Base-by-base conservation (phyloP, 2,113 vertebrate species). In the Peromyscus maniculatus region DNA sequence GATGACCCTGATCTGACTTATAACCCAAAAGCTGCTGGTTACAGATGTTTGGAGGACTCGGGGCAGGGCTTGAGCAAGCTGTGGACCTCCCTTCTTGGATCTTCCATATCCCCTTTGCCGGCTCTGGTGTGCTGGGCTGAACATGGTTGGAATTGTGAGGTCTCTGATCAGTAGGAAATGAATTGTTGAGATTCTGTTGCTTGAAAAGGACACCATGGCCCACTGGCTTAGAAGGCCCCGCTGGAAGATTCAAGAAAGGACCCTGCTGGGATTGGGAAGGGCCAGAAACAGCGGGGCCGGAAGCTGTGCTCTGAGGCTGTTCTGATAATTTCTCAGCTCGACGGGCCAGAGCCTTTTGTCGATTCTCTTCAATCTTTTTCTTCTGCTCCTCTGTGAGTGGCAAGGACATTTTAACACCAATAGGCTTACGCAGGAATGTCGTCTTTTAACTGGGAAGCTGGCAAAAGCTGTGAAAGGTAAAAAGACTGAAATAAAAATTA, bases 331-430 rank as follows among this genome's bases (percentile, higher is more conserved):
- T 99, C 96, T 99, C 99, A 8, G 99, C 99, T 98, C 99, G 99
- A 92, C 99, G 99, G 39, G 99, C 99, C 96, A 99, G 97, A 95
- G 99, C 99, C 64, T 98, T 99, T 89, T 96, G 99, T 52, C 99
- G 98, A 97, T 99, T 99, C 96, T 99, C 99, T 94, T 99, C 99
- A 8, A 99, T 99, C 98, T 98, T 99, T 87, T 98, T 98, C 98
- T 98, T 99, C 84, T 99, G 99, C 90, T 99, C 99, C 66, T 99
- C 99, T 7, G 99, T 99, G 91, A 99, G 98, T 84, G 98, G 98
- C 87, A 97, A 97, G 11, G 99, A 99, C 99, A 99, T 99, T 97
- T 98, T 99, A 92, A 86, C 83, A 59, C 46, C 69, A 52, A 49
- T 84, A 80, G 82, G 39, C 33, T 88, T n/a, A 88, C 36, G 89